A percentile compares a stretch with the other conserved stretches of the same genome.
phyloP scores from a whole-genome alignment of 2,888 invertebrate genomes.

The Hypsopygia costalis region DNA sequence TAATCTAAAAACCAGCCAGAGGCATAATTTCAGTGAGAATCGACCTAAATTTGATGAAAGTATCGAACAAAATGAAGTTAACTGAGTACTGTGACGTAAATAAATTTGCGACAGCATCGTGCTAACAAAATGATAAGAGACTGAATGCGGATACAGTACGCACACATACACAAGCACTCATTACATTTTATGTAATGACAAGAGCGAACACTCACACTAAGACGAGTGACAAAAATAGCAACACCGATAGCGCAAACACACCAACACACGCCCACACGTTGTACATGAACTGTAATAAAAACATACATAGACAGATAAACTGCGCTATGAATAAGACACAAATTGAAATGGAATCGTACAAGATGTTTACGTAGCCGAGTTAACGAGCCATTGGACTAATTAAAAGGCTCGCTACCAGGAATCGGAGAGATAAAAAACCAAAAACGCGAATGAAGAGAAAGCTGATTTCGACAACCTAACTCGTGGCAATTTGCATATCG shows the following conservation, averaged over 20 bases:
- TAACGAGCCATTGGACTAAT: slow-evolving; percentile 27
- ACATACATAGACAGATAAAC: slow-evolving; percentile 62
- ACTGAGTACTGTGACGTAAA: slow-evolving; percentile 30
- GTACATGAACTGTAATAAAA: slow-evolving; percentile 76
- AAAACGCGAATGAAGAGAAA: slow-evolving; percentile 41
- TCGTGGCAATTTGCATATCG: slow-evolving; percentile 38
- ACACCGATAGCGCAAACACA: slow-evolving; percentile 75
- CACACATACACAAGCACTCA: slow-evolving; percentile 37
- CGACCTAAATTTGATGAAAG: neutral
- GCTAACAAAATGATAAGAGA: slow-evolving; percentile 63
- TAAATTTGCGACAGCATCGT: slow-evolving; percentile 50
- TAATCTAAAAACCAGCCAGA: neutral
- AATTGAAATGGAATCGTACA: slow-evolving; percentile 66
- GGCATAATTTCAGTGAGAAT: neutral
- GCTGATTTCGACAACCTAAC: slow-evolving; percentile 40
- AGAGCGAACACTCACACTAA: slow-evolving; percentile 39
- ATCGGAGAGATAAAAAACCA: slow-evolving; percentile 17
- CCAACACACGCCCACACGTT: slow-evolving; percentile 74
- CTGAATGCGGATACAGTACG: slow-evolving; percentile 63
- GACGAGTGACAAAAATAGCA: slow-evolving; percentile 58
- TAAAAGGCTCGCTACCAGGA: slow-evolving; percentile 15
- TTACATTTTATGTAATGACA: slow-evolving; percentile 29
- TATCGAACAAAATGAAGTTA: slow-evolving; percentile 5
- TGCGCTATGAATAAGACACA: slow-evolving; percentile 65
- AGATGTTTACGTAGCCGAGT: slow-evolving; percentile 46